Conservation (phyloP, 30 jellyfish, hydroid and myxozoan species). For the Turritopsis dohrnii region DNA sequence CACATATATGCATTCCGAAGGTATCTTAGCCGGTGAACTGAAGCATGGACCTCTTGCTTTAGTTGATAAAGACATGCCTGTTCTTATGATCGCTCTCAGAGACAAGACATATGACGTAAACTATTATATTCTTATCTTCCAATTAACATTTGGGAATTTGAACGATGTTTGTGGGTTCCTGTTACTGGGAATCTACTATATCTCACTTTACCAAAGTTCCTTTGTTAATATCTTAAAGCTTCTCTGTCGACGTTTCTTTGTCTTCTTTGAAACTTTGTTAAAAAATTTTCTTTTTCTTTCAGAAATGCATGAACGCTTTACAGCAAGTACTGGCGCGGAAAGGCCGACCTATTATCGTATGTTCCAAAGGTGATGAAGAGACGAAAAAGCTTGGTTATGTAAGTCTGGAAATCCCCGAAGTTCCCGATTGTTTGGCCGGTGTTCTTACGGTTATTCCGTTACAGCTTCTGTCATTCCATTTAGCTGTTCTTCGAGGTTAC, state of each 20-base stretch:
- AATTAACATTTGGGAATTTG: background rate
- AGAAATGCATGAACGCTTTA: slow-evolving; percentile 99
- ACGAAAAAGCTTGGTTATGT: slow-evolving; percentile 63
- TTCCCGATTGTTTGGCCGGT: slow-evolving; percentile 97
- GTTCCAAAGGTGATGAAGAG: slow-evolving; percentile 88
- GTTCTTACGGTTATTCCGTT: slow-evolving; percentile 92
- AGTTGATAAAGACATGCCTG: slow-evolving; percentile 98
- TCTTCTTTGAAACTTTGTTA: too few relatives aligned
- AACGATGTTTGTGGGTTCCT: too few relatives aligned
- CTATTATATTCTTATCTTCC: too few relatives aligned
- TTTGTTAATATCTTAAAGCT: too few relatives aligned
- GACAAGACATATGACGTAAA: slow-evolving; percentile 88
- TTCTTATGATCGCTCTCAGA: slow-evolving; percentile 87
- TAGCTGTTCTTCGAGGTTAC: slow-evolving; percentile 95
- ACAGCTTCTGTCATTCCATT: slow-evolving; percentile 84
- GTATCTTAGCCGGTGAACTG: slow-evolving; percentile 98
- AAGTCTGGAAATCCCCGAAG: slow-evolving; percentile 85
- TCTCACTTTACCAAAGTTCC: too few relatives aligned
- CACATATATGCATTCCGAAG: slow-evolving; percentile 99
- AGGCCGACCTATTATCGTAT: slow-evolving; percentile 96
- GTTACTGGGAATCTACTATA: too few relatives aligned
- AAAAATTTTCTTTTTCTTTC: background rate
- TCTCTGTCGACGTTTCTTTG: too few relatives aligned
- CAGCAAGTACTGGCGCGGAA: slow-evolving; percentile 96
- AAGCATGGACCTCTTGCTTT: slow-evolving; percentile 99